Base-by-base conservation (phyloP, 2,888 invertebrate genomes). In the Schizaphis graminum region DNA sequence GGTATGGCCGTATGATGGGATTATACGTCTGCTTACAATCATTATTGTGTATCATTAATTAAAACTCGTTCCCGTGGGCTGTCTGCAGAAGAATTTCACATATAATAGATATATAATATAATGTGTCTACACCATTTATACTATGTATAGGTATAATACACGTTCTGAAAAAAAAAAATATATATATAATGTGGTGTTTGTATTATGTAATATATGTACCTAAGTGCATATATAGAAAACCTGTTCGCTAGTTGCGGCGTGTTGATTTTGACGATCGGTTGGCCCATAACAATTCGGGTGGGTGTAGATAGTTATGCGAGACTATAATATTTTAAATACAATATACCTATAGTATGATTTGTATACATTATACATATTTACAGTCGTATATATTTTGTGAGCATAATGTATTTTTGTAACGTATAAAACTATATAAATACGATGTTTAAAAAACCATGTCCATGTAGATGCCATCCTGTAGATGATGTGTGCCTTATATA, bases 231-330 rank as follows among this genome's bases (percentile, higher is more conserved):
- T 28, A 61, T 35, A 35, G 35, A 77, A 77, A 77, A 77, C 77
- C 77, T 77, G 77, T 77, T 77, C 77, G n/a, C n/a, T 67, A 16
- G n/a, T 67, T 7, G 77, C 35, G 35, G 35, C 77, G 35, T 8
- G 77, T 77, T 77, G 77, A 77, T 77, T 77, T 77, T 77, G 77
- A 77, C 35, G 77, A 77, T 77, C 77, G 77, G 77, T 77, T 77
- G 77, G 77, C 77, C 77, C 77, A 35, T 77, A 77, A 35, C 77
- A 77, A 77, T 21, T 77, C 8, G 77, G 77, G 77, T 77, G 77
- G 77, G 77, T 77, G 77, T 77, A 77, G 21, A 53, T 53, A 77
- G 77, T 35, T 77, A 35, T 35, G 35, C 21, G 21, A 7, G 77
- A 35, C 2, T 21, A 77, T 35, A 35, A 35, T 77, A 3, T 35